Base-by-base conservation (phyloP, 2,113 vertebrate genomes). In the Otocyon megalotis region DNA sequence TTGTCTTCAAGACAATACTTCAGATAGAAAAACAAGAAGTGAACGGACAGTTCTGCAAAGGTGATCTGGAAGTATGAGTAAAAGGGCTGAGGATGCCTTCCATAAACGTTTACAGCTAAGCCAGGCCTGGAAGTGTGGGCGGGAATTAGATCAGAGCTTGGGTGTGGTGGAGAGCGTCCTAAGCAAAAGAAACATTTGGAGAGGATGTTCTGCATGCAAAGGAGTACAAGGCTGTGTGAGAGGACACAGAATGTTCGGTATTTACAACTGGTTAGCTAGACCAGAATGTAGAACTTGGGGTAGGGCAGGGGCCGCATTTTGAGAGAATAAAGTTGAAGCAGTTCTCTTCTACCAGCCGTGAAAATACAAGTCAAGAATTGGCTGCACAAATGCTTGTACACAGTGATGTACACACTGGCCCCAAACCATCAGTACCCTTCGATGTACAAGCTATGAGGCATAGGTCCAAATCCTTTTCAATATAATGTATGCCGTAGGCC, bases 361-460 rank as follows among this genome's bases (percentile, higher is more conserved):
- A 87, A 95, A 97, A 85, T 28, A 71, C 1, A 32, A 22, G 14
- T 88, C 43, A 74, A 53, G 35, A 95, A 84, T 89, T n/a, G 56
- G 82, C n/a, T 54, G 50, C 9, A 30, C 35, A 58, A 48, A 54
- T 63, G 35, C n/a, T 65, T 69, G 35, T 37, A 20, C 8, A 74
- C 24, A 22, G 15, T 22, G 26, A 80, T 74, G 81, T 80, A 2
- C 65, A 37, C 13, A 8, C 43, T 50, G 77, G 17, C 8, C 9
- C 67, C 69, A 84, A 74, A 35, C 8, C 26, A 28, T 92, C 69
- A 86, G 62, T 43, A 48, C 10, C 35, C 30, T 76, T 84, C 43
- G 35, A 20, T 76, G 14, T 63, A 8, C 26, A 90, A n/a, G 28
- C 32, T 53, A 19, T 62, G 28, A 95, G 26, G 53, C n/a, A 19